Percentiles rank a stretch among this genome's conserved stretches.
These are phyloP conservation scores for Leistus spinibarbis DNA, from an alignment of 2,888 invertebrate species.

Conservation along the genomic window DNA sequence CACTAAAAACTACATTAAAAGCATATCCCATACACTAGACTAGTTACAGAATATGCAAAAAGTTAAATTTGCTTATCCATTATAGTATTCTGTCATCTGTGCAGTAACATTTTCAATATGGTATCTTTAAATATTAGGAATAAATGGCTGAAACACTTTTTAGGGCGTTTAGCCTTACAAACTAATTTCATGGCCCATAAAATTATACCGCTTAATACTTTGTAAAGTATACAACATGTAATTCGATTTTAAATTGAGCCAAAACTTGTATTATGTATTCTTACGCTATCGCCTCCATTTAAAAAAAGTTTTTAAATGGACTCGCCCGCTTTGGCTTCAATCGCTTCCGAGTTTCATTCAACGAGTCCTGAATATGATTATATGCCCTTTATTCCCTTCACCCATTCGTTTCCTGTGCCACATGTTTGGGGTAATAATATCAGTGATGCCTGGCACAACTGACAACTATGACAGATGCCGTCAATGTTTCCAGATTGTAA, in stretches of 20 bases:
- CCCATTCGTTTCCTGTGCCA: not conserved
- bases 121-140: too few species aligned
- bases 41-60: too few species aligned
- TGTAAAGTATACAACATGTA: not conserved
- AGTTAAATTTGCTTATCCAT: too few species aligned
- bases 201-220: too few species aligned
- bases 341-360: not conserved
- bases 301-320: not conserved
- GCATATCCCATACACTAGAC: too few species aligned
- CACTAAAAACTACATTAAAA: too few species aligned
- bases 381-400: not conserved
- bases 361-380: not conserved
- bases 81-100: too few species aligned
- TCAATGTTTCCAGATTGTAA: constrained; percentile 1
- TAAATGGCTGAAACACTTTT: too few species aligned
- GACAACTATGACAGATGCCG: not conserved
- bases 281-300: not conserved
- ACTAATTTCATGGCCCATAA: too few species aligned
- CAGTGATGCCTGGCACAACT: not conserved
- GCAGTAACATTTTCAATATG: too few species aligned
- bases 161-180: too few species aligned
- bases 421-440: not conserved
- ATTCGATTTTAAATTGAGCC: not conserved
- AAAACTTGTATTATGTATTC: not conserved
- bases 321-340: not conserved